Conservation (phyloP, 1,140 invertebrate species). For the Glossosoma conforme region DNA sequence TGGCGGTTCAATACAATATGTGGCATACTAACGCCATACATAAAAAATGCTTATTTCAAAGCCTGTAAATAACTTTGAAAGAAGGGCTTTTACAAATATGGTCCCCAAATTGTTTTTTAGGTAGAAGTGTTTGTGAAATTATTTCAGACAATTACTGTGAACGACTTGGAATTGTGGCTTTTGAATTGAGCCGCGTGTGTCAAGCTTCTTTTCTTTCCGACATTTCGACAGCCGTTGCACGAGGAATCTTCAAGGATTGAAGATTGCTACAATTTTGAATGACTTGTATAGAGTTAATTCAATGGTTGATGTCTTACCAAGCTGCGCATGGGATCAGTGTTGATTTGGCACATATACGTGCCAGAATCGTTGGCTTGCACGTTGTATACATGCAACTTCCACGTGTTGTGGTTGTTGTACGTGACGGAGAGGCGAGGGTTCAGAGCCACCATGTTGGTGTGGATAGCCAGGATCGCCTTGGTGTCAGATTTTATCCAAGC, state of each 20-base stretch:
- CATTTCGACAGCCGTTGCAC: background rate
- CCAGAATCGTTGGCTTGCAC: constrained; percentile 79
- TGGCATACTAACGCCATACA: too few relatives aligned
- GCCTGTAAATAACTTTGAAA: too few relatives aligned
- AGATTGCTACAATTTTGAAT: constrained; percentile 2
- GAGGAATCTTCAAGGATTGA: background rate
- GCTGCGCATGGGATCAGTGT: constrained; percentile 85
- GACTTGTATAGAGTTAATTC: constrained; percentile 2
- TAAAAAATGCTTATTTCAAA: too few relatives aligned
- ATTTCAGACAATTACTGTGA: too few relatives aligned
- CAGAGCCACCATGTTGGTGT: constrained; percentile 83
- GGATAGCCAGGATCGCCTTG: constrained; percentile 83
- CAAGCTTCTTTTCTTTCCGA: background rate
- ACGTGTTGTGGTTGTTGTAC: constrained; percentile 87
- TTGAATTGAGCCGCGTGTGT: too few relatives aligned
- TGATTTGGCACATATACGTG: constrained; percentile 84
- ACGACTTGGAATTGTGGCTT: too few relatives aligned
- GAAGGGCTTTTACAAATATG: too few relatives aligned
- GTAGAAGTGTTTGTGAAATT: too few relatives aligned
- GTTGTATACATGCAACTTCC: constrained; percentile 82
- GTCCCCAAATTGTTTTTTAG: too few relatives aligned
- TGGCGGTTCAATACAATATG: too few relatives aligned
- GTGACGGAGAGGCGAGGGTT: constrained; percentile 78
- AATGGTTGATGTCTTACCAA: constrained; percentile 58
- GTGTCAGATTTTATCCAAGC: constrained; percentile 90